Percentiles rank a stretch among this genome's conserved stretches.
phyloP scores from a whole-genome alignment of 2,113 vertebrate species.

The Ammospiza nelsoni region DNA sequence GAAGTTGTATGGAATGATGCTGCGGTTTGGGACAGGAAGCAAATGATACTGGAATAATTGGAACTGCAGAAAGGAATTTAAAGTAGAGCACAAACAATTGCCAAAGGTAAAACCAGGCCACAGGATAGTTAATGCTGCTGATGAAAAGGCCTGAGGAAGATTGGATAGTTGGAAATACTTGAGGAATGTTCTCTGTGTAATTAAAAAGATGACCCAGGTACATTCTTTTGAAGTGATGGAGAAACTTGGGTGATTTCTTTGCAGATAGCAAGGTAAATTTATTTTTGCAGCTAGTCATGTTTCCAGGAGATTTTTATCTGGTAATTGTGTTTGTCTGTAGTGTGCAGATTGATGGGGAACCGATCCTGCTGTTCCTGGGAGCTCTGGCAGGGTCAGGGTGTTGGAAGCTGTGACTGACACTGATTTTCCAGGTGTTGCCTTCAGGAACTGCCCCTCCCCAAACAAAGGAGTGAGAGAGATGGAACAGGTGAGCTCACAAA shows the following conservation, averaged over 20 bases:
- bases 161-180: neutral
- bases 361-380: neutral
- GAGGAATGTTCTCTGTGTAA: neutral
- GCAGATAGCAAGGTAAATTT: constrained; percentile 7
- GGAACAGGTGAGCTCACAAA: neutral
- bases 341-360: neutral
- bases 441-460: neutral
- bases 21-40: neutral
- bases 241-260: neutral
- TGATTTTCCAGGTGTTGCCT: neutral
- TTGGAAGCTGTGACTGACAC: neutral
- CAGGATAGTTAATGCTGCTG: neutral
- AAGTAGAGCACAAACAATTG: neutral
- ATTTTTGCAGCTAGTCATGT: constrained; percentile 2
- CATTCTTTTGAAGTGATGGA: neutral
- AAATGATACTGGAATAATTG: neutral
- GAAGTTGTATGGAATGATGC: accelerated
- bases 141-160: neutral
- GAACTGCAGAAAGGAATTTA: neutral
- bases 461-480: neutral
- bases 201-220: constrained; percentile 6
- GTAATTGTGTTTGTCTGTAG: constrained; percentile 56
- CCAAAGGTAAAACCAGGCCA: neutral
- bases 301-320: constrained; percentile 45
- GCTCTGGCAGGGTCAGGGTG: neutral